These are phyloP conservation scores for Tetragnatha versicolor DNA, from an alignment of 1,140 invertebrate genomes.

Conservation along the genomic window DNA sequence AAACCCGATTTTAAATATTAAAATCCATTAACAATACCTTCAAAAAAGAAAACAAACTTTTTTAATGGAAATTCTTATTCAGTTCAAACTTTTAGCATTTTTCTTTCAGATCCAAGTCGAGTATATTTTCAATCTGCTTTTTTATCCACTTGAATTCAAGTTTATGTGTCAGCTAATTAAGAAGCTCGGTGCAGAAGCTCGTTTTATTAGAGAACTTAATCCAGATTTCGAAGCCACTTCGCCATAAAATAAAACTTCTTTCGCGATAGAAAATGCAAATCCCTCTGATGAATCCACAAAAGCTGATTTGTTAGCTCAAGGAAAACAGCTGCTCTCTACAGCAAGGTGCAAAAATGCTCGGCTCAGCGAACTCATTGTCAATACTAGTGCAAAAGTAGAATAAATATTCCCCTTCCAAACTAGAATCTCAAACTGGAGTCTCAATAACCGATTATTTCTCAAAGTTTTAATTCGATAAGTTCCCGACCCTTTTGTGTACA, in stretches of 20 bases:
- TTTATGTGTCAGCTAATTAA: background rate
- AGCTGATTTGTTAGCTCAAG: conserved; percentile 2
- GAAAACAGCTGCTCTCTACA: background rate
- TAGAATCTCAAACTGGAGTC: background rate
- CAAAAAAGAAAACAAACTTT: no score
- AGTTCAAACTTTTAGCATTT: no score
- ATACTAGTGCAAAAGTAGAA: conserved; percentile 7
- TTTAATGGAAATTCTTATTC: no score
- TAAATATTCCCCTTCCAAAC: conserved; percentile 11
- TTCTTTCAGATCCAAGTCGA: no score
- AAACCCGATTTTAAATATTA: no score
- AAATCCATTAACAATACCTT: no score
- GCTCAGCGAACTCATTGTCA: conserved; percentile 5
- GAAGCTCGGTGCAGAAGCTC: background rate
- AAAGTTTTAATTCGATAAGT: conserved; percentile 35
- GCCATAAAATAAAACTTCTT: background rate
- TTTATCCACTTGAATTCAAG: background rate
- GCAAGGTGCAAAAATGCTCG: background rate
- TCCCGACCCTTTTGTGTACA: conserved; percentile 29
- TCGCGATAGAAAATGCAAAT: background rate
- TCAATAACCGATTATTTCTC: conserved; percentile 35
- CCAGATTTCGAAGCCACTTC: background rate
- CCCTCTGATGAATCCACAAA: conserved; percentile 2
- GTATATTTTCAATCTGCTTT: no score
- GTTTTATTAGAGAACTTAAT: background rate